phyloP scores from a whole-genome alignment of 2,113 vertebrate species.

The Sigmodon hispidus region DNA sequence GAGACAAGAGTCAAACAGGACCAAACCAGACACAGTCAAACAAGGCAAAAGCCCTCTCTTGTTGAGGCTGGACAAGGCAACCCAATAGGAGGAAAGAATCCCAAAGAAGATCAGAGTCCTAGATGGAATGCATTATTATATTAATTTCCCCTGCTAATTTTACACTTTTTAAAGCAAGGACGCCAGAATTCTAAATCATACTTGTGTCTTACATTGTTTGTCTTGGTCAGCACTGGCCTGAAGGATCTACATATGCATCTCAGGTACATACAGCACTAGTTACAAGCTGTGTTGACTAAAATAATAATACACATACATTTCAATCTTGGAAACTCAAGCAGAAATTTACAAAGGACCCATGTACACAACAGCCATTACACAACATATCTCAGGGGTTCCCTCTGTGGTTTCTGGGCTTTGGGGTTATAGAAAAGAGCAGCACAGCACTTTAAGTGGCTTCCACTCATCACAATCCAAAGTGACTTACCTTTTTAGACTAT shows the following conservation, averaged over 20 bases:
- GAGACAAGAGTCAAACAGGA: not conserved
- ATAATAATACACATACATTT: not conserved
- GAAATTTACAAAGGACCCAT: not conserved
- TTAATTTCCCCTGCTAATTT: constrained; percentile 28
- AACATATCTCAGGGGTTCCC: not conserved
- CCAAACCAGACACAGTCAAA: not conserved
- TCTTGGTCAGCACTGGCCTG: not conserved
- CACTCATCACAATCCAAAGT: constrained; percentile 36
- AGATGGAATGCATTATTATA: not conserved
- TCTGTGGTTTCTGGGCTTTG: not conserved
- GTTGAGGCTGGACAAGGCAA: not conserved
- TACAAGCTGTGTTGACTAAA: not conserved
- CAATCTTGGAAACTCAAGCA: not conserved
- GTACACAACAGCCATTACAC: not conserved
- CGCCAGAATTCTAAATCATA: not conserved
- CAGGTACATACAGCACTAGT: not conserved
- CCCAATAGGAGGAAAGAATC: not conserved
- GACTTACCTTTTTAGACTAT: not conserved
- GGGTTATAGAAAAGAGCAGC: not conserved
- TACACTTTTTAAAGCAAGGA: not conserved
- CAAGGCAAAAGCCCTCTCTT: not conserved
- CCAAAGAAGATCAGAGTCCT: not conserved
- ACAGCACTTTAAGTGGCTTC: not conserved
- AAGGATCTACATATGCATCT: not conserved
- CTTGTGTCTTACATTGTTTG: not conserved